Conservation (phyloP, 2,888 invertebrate species). For the Apamea sordens region DNA sequence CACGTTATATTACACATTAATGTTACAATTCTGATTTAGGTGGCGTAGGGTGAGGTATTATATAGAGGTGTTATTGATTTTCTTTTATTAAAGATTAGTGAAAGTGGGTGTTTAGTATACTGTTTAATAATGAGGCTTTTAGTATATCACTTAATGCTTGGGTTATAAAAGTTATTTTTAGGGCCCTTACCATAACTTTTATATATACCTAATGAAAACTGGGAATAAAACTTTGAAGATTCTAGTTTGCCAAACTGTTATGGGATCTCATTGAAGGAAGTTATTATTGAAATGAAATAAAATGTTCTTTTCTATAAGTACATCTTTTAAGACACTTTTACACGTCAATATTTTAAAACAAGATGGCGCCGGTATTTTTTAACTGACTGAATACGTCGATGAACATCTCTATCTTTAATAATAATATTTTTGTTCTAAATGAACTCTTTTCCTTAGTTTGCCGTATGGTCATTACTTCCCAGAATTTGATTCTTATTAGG, state of each 20-base stretch:
- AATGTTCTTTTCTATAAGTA: neutral
- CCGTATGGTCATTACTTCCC: too few relatives aligned
- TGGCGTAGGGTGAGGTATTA: constrained; percentile 38
- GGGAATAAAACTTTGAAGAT: neutral
- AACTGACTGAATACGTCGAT: too few relatives aligned
- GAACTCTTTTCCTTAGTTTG: too few relatives aligned
- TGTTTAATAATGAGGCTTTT: neutral
- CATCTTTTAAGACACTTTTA: too few relatives aligned
- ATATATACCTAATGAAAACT: neutral
- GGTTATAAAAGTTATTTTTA: neutral
- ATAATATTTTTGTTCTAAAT: too few relatives aligned
- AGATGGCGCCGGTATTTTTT: too few relatives aligned
- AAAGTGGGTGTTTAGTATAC: neutral
- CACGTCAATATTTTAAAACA: too few relatives aligned
- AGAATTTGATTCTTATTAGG: too few relatives aligned
- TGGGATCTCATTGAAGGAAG: neutral
- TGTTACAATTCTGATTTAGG: constrained; percentile 49
- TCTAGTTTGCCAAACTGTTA: neutral
- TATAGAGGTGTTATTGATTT: constrained; percentile 58
- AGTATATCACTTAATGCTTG: neutral
- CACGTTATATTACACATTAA: too few relatives aligned
- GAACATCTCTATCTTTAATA: too few relatives aligned
- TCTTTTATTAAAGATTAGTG: constrained; percentile 4
- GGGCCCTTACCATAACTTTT: too few relatives aligned
- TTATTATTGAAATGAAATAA: neutral